phyloP scores from a whole-genome alignment of 2,113 vertebrate species.

The Lophura nycthemera region DNA sequence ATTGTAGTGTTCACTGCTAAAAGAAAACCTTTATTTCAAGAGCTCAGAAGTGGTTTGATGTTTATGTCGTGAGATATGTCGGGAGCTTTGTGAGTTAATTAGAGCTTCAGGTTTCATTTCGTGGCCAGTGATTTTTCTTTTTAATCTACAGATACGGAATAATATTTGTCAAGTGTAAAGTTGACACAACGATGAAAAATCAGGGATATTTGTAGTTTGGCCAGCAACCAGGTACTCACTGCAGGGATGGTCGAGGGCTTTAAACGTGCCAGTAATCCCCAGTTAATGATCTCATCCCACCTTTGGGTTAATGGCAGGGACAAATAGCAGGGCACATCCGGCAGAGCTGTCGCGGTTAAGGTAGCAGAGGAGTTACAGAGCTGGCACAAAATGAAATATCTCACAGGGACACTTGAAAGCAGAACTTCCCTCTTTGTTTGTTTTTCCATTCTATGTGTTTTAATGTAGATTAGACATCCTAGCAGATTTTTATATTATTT shows the following conservation, averaged over 20 bases:
- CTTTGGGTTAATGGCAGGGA: not conserved
- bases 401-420: not conserved
- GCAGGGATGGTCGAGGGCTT: not conserved
- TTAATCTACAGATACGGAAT: not conserved
- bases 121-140: not conserved
- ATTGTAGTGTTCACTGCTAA: rapidly evolving
- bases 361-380: rapidly evolving
- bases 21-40: not conserved
- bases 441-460: not conserved
- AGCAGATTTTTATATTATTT: slow-evolving; percentile 54
- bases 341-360: not conserved
- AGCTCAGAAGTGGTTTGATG: rapidly evolving
- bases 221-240: not conserved
- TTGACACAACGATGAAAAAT: not conserved
- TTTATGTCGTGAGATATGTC: rapidly evolving
- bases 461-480: slow-evolving; percentile 14
- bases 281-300: slow-evolving; percentile 43
- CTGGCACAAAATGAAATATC: rapidly evolving
- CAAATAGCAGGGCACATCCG: not conserved
- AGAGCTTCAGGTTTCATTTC: not conserved
- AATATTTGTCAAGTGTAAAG: not conserved
- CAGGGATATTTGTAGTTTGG: not conserved
- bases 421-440: not conserved
- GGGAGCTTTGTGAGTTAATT: not conserved
- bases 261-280: not conserved